Conservation (phyloP, 1,140 invertebrate species). For the Leptinotarsa texana region DNA sequence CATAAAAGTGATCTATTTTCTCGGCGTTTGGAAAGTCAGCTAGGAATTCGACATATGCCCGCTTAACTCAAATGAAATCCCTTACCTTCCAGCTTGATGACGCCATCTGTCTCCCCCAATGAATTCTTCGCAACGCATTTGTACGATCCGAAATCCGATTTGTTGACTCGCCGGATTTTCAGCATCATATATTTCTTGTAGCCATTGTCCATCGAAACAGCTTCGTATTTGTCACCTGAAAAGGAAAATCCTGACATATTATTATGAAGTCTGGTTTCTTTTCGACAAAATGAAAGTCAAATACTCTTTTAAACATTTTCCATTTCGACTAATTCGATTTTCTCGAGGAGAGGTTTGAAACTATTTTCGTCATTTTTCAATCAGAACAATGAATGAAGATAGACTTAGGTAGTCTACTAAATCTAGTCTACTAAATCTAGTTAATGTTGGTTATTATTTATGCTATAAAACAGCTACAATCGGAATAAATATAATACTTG, state of each 20-base stretch:
- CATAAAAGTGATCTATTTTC: too few relatives aligned
- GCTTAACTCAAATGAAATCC: not conserved
- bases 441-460: too few relatives aligned
- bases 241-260: slow-evolving; percentile 34
- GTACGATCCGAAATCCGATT: slow-evolving; percentile 83
- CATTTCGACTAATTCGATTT: too few relatives aligned
- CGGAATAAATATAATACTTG: too few relatives aligned
- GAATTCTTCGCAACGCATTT: slow-evolving; percentile 94
- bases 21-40: too few relatives aligned
- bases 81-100: slow-evolving; percentile 90
- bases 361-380: not conserved
- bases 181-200: slow-evolving; percentile 89
- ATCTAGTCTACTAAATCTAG: too few relatives aligned
- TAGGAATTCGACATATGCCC: too few relatives aligned
- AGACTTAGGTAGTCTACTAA: too few relatives aligned
- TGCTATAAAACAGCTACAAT: too few relatives aligned
- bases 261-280: not conserved
- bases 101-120: slow-evolving; percentile 87
- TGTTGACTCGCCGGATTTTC: slow-evolving; percentile 78
- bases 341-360: too few relatives aligned
- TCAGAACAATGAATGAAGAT: not conserved
- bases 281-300: not conserved
- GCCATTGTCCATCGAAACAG: slow-evolving; percentile 74
- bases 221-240: slow-evolving; percentile 85
- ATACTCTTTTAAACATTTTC: too few relatives aligned